Evolutionary conservation across 2,888 invertebrate species (phyloP), one percentile per base, ranked within the genome.

Genomic region (Tineola bisselliella): DNA sequence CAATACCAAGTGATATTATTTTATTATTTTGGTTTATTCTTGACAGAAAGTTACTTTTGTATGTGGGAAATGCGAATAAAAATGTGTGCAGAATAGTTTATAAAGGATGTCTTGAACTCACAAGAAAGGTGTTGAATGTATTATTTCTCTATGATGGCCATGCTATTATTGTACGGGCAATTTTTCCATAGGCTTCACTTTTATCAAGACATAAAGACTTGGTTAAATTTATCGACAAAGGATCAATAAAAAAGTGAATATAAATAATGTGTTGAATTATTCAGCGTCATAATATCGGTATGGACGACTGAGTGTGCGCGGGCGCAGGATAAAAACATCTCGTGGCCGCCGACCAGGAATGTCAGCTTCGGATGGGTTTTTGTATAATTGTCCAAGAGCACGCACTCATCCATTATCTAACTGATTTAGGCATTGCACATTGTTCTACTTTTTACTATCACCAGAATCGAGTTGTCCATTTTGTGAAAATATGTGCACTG

Each of bases 201-300:
- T 84, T 84, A 87, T 86, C 82, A 84, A 86, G 84, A 86, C 86
- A 84, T 86, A 86, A 84, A 82, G 81, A 81, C 77, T 75, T 76
- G 79, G 82, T 83, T 84, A 83, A 84, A 84, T 84, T 79, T 76
- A 81, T 81, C 75, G 72, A 79, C 79, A 81, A 83, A 80, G 84
- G 84, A 83, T 84, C 84, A 84, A 48, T 84, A 81, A 84, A 87
- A 87, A 86, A 84, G 84, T 82, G 84, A 84, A 82, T 83, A 84
- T 87, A 83, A 82, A 83, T 81, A 80, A 79, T 82, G 77, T 72
- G 72, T 76, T 87, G 86, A 87, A 87, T 87, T 75, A 87, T 87
- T 81, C 87, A 87, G 87, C 84, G 86, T 84, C 82, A 71, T 77
- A 84, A 71, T 77, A 84, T 84, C 81, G 82, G 84, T 83, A 84